phyloP scores from a whole-genome alignment of 1,140 invertebrate genomes.

The Heliconius nattereri region DNA sequence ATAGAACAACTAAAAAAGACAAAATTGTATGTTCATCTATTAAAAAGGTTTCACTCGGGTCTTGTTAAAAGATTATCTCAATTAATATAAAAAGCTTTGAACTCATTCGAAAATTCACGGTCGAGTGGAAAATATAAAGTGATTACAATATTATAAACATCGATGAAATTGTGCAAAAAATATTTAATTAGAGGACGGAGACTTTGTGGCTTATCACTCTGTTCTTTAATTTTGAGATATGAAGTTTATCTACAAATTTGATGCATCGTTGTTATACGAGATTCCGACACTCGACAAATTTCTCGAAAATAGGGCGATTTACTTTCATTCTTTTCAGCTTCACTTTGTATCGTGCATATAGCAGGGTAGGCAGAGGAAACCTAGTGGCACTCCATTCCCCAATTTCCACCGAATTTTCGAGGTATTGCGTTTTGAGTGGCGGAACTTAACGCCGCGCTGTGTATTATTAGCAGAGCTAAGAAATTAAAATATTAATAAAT shows the following conservation, averaged over 20 bases:
- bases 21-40: background rate
- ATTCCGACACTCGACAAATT: too few relatives aligned
- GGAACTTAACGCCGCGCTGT: background rate
- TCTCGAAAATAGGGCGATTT: too few relatives aligned
- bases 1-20: background rate
- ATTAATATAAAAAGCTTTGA: background rate
- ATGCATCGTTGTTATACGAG: too few relatives aligned
- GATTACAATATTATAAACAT: background rate
- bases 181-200: too few relatives aligned
- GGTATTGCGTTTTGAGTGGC: background rate
- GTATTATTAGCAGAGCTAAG: background rate
- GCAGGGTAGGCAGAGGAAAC: background rate
- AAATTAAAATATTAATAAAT: background rate
- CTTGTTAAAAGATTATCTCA: constrained; percentile 7
- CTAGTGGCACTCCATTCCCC: background rate
- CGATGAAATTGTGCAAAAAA: background rate
- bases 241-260: too few relatives aligned
- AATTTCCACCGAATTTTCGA: background rate
- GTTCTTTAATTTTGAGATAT: too few relatives aligned
- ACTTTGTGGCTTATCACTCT: too few relatives aligned
- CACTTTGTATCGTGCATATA: background rate
- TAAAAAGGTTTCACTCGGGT: background rate
- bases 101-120: background rate
- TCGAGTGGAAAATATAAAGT: background rate
- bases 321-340: background rate